Evolutionary conservation across 1,140 invertebrate genomes (phyloP), one percentile per base, ranked within the genome.

Genomic region (Drosophila truncata): DNA sequence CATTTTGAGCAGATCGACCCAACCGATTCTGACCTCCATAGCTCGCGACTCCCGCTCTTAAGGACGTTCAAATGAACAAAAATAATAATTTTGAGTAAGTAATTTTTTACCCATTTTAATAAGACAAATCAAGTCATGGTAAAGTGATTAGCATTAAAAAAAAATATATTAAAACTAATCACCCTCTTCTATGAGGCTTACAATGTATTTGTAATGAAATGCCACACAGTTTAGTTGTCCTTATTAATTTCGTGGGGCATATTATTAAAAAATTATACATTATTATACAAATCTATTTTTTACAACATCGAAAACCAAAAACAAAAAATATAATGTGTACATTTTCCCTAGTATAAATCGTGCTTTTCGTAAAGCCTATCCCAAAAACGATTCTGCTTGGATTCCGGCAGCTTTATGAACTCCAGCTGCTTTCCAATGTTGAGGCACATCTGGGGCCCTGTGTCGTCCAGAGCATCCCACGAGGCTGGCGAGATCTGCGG

Each of bases 331-430:
- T n/a, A n/a, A 14, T 18, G 14, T 25, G 10, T 0, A 7, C 27
- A 37, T 16, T 23, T 54, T 14, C 31, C 8, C 20, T 73, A 84
- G 27, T 23, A 75, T 23, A 82, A 63, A 23, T 65, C 73, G 14
- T 63, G 44, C 16, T 78, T 80, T 11, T 80, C 50, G 69, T 92
- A 92, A 5, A 92, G 62, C n/a, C 80, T 80, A 50, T 93, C 88
- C 93, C 93, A 94, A 57, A 93, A 76, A 47, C 80, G 63, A 50
- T 93, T 77, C 44, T 93, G 85, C 16, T 92, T 91, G 0, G 27
- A 39, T 59, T 93, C 93, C 3, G 93, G 93, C 49, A 93, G 78
- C 13, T 88, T 67, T 5, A 88, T 75, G 14, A 88, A 76, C 35
- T 71, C 70, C 23, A 94, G 35, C 0, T 86, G 61, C 11, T 84